Percentiles rank a stretch among this genome's conserved stretches.
These are phyloP conservation scores for Catharus bicknelli DNA, from an alignment of 2,113 vertebrate genomes.

Conservation along the genomic window DNA sequence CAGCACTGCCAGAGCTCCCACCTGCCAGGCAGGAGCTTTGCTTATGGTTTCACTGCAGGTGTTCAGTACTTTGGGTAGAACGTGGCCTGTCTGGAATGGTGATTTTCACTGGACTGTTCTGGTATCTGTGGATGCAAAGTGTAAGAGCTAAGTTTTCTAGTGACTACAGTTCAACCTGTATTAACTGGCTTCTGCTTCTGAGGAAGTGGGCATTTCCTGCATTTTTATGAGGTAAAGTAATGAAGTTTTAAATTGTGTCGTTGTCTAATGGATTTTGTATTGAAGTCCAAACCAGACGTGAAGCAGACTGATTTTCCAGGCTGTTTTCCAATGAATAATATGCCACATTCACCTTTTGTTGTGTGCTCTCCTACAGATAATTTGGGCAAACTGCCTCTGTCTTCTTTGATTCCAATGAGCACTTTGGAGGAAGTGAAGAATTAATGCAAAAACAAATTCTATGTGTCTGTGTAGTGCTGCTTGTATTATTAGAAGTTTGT, in stretches of 20 bases:
- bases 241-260: not conserved
- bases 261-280: not conserved
- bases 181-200: not conserved
- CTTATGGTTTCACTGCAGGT: not conserved
- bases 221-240: not conserved
- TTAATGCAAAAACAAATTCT: not conserved
- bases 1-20: accelerated
- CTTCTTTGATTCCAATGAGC: not conserved
- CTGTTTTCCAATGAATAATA: not conserved
- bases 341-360: not conserved
- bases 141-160: not conserved
- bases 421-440: not conserved
- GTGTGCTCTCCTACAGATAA: not conserved
- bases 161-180: not conserved
- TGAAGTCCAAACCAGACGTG: not conserved
- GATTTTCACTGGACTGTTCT: not conserved
- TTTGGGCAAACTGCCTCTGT: not conserved
- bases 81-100: not conserved
- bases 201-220: not conserved
- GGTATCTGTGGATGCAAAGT: not conserved
- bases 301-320: not conserved
- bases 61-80: not conserved
- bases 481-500: not conserved
- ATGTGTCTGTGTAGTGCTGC: not conserved
- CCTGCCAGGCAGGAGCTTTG: not conserved